These are phyloP conservation scores for Andrena minutula DNA, from an alignment of 2,888 invertebrate genomes.

Conservation along the genomic window DNA sequence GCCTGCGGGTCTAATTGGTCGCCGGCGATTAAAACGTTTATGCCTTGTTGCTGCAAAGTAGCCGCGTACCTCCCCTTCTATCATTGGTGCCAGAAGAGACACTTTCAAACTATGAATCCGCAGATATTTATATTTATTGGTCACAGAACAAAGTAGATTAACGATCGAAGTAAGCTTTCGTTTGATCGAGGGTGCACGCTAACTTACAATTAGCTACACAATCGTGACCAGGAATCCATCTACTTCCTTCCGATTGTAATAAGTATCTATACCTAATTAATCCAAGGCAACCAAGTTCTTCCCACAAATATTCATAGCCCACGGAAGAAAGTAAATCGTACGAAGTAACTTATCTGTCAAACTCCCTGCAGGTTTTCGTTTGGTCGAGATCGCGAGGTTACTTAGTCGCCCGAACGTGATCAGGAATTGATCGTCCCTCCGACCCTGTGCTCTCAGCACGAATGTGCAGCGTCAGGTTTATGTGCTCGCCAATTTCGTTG, in stretches of 20 bases:
- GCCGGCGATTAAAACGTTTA: slow-evolving; percentile 59
- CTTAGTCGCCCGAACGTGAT: neutral
- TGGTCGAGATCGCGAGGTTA: neutral
- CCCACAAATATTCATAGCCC: neutral
- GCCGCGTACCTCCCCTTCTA: slow-evolving; percentile 36
- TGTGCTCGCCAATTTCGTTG: slow-evolving; percentile 70
- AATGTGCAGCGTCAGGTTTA: slow-evolving; percentile 40
- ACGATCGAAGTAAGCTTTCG: neutral
- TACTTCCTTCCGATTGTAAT: neutral
- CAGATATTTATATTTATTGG: neutral
- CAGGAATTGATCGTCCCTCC: slow-evolving; percentile 11
- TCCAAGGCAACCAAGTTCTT: too few species aligned
- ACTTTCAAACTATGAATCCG: neutral
- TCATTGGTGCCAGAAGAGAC: neutral
- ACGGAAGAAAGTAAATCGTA: neutral
- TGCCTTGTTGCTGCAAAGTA: slow-evolving; percentile 45
- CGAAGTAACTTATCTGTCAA: neutral
- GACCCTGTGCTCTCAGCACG: slow-evolving; percentile 9
- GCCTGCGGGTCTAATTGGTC: slow-evolving; percentile 49
- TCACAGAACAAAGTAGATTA: neutral
- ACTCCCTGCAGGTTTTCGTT: neutral
- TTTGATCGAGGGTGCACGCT: neutral
- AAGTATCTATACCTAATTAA: too few species aligned
- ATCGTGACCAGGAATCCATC: slow-evolving; percentile 1
- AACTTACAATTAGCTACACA: neutral